Conservation (phyloP, 2,113 vertebrate genomes). For the Echinops telfairi region DNA sequence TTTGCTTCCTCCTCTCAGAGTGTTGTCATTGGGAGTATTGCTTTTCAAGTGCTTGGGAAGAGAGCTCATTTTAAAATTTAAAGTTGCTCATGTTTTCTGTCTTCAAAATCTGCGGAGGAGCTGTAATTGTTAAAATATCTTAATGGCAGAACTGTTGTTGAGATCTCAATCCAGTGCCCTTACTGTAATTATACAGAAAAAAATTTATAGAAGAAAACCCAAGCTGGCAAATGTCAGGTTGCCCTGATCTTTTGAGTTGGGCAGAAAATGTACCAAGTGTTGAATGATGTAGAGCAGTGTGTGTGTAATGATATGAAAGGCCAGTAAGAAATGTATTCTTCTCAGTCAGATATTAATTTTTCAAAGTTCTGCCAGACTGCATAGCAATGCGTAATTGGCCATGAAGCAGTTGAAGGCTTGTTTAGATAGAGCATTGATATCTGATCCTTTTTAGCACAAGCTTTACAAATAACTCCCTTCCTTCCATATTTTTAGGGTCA, state of each 20-base stretch:
- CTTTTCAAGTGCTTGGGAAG: conserved; percentile 4
- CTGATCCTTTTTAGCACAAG: not conserved
- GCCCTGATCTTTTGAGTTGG: conserved; percentile 23
- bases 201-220: not conserved
- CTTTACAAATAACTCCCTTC: not conserved
- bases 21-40: not conserved
- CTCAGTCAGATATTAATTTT: not conserved
- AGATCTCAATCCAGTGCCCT: not conserved
- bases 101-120: not conserved
- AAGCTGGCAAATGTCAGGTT: not conserved
- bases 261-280: not conserved
- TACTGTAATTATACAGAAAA: not conserved
- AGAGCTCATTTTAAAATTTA: conserved; percentile 13
- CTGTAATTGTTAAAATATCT: not conserved
- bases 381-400: conserved; percentile 25
- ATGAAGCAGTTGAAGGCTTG: not conserved
- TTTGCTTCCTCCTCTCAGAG: no score
- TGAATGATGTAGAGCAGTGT: not conserved
- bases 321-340: conserved; percentile 30
- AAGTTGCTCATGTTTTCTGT: not conserved
- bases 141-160: not conserved
- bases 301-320: not conserved
- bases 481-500: no score
- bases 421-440: not conserved
- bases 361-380: not conserved